These are phyloP conservation scores for Emydoidea blandingii DNA, from an alignment of 2,797 vertebrate genomes.

Conservation along the genomic window DNA sequence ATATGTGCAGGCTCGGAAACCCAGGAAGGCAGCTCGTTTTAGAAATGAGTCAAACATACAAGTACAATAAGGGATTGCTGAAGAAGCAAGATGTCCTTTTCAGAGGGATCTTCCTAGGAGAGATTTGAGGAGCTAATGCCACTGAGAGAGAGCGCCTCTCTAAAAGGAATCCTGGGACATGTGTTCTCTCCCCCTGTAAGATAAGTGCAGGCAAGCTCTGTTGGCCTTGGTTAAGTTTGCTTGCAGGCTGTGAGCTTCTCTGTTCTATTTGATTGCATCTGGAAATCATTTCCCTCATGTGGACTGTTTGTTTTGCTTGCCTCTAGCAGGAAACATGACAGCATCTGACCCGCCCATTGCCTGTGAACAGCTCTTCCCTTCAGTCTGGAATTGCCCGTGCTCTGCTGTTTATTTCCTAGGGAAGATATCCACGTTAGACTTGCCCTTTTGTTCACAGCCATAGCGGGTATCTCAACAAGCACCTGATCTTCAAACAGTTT, in stretches of 20 bases:
- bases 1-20: not conserved
- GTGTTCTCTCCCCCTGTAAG: fast-evolving
- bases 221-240: not conserved
- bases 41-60: not conserved
- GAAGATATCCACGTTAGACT: not conserved
- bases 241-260: not conserved
- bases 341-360: not conserved
- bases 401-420: not conserved
- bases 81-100: not conserved
- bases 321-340: not conserved
- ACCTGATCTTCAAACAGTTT: not conserved
- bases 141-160: not conserved
- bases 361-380: not conserved
- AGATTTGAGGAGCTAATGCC: not conserved
- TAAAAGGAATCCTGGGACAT: not conserved
- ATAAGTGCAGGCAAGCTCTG: not conserved
- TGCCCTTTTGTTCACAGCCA: not conserved
- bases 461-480: not conserved
- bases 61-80: not conserved
- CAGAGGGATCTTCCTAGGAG: not conserved
- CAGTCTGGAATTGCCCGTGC: not conserved
- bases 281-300: constrained; percentile 16
- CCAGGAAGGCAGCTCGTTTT: not conserved
- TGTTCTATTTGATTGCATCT: not conserved
- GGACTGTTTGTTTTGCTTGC: not conserved